Evolutionary conservation across 1,140 invertebrate species (phyloP).

Genomic region (Portunus trituberculatus): DNA sequence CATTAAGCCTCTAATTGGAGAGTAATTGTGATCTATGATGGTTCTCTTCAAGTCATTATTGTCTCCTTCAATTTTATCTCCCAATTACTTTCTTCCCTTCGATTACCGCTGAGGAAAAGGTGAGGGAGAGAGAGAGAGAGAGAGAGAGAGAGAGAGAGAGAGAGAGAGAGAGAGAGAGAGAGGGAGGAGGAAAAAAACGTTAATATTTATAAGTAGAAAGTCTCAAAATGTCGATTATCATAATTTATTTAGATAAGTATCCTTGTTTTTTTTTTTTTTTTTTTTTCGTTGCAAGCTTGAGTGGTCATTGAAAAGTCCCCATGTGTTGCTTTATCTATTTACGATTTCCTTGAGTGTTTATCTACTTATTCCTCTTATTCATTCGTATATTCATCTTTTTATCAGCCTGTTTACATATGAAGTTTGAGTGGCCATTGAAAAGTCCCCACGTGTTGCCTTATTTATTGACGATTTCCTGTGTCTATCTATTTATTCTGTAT

Average conservation of each 20-base stretch:
- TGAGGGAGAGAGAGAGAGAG: not conserved
- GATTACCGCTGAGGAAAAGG: not conserved
- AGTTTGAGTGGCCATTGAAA: not conserved
- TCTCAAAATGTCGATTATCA: not conserved
- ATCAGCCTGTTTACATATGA: no score
- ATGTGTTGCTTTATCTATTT: not conserved
- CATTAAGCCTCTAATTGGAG: not conserved
- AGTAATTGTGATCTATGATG: slow-evolving; percentile 2
- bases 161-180: not conserved
- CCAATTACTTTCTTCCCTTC: slow-evolving; percentile 3
- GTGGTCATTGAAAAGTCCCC: not conserved
- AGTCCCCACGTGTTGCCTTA: not conserved
- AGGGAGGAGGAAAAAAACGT: not conserved
- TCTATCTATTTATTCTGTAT: not conserved
- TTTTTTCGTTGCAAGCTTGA: not conserved
- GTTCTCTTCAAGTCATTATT: not conserved
- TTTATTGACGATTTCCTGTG: not conserved
- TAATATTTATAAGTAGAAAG: not conserved
- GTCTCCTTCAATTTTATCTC: not conserved
- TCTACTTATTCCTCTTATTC: not conserved
- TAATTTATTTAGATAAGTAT: not conserved
- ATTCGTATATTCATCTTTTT: not conserved
- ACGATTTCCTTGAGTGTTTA: not conserved
- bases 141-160: no score
- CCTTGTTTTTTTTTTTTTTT: not conserved